Percentiles rank a stretch among this genome's conserved stretches.
phyloP scores from a whole-genome alignment of 1,140 invertebrate species.

The Drosophila sulfurigaster region DNA sequence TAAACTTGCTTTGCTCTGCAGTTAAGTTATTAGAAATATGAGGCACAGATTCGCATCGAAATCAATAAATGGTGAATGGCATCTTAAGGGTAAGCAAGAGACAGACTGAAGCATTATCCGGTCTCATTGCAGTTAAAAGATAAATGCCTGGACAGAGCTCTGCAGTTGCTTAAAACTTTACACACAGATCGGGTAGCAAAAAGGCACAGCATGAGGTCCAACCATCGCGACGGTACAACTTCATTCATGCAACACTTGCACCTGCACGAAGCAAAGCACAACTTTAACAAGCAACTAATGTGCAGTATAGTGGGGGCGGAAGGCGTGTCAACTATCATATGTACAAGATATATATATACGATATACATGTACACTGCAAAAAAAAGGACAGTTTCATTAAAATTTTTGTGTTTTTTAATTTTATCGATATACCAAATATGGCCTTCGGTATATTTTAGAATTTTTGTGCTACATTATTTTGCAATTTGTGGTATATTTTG shows the following conservation, averaged over 20 bases:
- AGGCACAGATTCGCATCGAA: slow-evolving; percentile 34
- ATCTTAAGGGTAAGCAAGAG: slow-evolving; percentile 15
- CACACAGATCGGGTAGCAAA: slow-evolving; percentile 1
- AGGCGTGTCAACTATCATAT: slow-evolving; percentile 39
- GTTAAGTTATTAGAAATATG: background rate
- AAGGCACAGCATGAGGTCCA: background rate
- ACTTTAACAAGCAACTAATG: slow-evolving; percentile 58
- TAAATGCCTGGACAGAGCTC: slow-evolving; percentile 38
- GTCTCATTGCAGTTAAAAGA: slow-evolving; percentile 47
- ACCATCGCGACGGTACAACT: slow-evolving; percentile 15
- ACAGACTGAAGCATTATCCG: slow-evolving; percentile 22
- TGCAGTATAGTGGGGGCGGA: background rate
- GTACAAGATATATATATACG: background rate
- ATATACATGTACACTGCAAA: too few species aligned
- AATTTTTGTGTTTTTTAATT: too few species aligned
- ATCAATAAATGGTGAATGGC: slow-evolving; percentile 45
- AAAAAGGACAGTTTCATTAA: too few species aligned
- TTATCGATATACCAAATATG: too few species aligned
- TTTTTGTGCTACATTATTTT: too few species aligned
- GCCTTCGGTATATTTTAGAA: too few species aligned
- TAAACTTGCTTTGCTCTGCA: background rate
- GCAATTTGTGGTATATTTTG: too few species aligned
- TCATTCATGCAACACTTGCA: slow-evolving; percentile 8
- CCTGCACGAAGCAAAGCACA: slow-evolving; percentile 19
- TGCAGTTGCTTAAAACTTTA: slow-evolving; percentile 52